These are phyloP conservation scores for Crenichthys baileyi DNA, from an alignment of 2,797 vertebrate species.

Conservation along the genomic window DNA sequence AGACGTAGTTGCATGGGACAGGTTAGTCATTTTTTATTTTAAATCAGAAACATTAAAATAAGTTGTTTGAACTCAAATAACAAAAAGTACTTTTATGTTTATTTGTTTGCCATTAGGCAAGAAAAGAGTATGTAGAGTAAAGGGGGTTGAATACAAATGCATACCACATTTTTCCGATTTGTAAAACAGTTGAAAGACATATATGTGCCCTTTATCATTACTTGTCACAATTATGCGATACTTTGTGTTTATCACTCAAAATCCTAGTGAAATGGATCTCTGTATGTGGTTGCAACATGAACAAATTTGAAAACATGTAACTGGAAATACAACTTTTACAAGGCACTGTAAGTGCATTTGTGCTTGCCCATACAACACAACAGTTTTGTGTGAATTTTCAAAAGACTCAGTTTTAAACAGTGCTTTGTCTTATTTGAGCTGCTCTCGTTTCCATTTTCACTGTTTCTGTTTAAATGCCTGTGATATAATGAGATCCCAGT, in stretches of 20 bases:
- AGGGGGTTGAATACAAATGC: neutral
- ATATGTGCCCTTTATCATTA: neutral
- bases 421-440: slow-evolving; percentile 21
- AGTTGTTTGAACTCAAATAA: neutral
- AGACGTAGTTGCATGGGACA: slow-evolving; percentile 86
- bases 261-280: neutral
- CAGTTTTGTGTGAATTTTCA: slow-evolving; percentile 18
- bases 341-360: slow-evolving; percentile 5
- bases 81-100: no score
- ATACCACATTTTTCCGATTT: neutral
- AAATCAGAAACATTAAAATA: neutral
- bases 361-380: slow-evolving; percentile 21
- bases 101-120: no score
- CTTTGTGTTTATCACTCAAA: neutral
- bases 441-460: slow-evolving; percentile 45
- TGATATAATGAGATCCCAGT: slow-evolving; percentile 24
- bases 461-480: slow-evolving; percentile 31
- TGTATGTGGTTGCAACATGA: no score
- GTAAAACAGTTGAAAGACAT: neutral
- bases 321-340: no score
- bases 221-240: neutral
- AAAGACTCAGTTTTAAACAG: slow-evolving; percentile 29
- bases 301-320: no score
- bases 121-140: neutral
- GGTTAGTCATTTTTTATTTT: slow-evolving; percentile 75